Conservation (phyloP, 2,113 vertebrate genomes). For the Tenebrosternarchus preto region DNA sequence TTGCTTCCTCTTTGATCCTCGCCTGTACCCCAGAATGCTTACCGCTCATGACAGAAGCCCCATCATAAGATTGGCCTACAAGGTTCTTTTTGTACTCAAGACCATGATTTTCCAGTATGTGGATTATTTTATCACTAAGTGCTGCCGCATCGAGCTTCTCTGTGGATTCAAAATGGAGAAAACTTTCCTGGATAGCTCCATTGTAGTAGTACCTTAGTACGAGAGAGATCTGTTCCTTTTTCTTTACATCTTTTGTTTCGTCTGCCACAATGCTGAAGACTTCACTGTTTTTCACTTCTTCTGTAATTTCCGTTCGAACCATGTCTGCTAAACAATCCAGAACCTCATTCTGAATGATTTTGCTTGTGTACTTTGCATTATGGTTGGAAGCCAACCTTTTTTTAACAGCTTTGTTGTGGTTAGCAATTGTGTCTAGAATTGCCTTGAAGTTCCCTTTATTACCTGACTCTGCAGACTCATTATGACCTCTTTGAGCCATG, state of each 20-base stretch:
- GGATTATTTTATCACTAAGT: too few relatives aligned
- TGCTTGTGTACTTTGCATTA: conserved; percentile 14
- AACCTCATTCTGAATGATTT: conserved; percentile 17
- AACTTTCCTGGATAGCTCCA: neutral
- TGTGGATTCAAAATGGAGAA: too few relatives aligned
- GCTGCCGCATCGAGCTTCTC: too few relatives aligned
- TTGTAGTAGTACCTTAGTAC: neutral
- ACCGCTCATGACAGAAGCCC: conserved; percentile 29
- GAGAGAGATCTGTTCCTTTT: conserved; percentile 3
- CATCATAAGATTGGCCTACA: conserved; percentile 24
- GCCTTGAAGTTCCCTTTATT: too few relatives aligned
- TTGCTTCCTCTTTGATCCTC: too few relatives aligned
- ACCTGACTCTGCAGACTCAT: too few relatives aligned
- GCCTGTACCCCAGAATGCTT: conserved; percentile 7
- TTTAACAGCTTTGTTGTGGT: conserved; percentile 23
- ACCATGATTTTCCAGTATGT: conserved; percentile 22
- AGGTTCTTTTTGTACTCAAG: conserved; percentile 34
- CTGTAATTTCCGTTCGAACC: neutral
- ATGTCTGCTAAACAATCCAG: conserved; percentile 3
- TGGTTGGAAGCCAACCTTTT: too few relatives aligned
- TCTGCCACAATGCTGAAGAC: neutral
- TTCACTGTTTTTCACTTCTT: conserved; percentile 3
- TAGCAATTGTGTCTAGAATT: too few relatives aligned
- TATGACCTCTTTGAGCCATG: neutral
- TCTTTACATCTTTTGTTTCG: neutral